A percentile compares a stretch with the other conserved stretches of the same genome.
Evolutionary conservation across 2,113 vertebrate species (phyloP).

Genomic region (Pachycephala philippinensis): DNA sequence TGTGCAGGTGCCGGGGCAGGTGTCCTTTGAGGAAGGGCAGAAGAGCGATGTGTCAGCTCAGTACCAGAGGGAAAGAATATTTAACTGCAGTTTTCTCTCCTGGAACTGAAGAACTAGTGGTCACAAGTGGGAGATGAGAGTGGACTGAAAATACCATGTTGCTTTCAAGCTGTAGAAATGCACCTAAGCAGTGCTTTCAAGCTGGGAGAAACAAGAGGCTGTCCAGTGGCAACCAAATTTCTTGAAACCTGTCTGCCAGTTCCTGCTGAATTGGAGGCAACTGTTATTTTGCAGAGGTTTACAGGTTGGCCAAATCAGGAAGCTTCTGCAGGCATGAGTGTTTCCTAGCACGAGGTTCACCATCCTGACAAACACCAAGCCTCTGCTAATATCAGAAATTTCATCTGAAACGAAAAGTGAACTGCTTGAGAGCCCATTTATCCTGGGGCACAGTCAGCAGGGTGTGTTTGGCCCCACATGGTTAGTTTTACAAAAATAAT

Average conservation of each 20-base stretch:
- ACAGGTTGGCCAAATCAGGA: background rate
- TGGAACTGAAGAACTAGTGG: background rate
- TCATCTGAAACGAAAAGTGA: background rate
- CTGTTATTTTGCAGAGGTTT: background rate
- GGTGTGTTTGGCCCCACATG: background rate
- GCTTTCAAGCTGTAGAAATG: background rate
- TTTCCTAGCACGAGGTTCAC: background rate
- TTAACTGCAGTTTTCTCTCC: background rate
- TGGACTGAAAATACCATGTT: background rate
- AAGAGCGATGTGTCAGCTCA: rapidly evolving
- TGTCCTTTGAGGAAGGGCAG: background rate
- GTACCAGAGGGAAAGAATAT: background rate
- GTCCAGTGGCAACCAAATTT: rapidly evolving
- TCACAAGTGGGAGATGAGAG: background rate
- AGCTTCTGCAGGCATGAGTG: background rate
- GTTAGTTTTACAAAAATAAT: background rate
- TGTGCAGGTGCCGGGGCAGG: rapidly evolving
- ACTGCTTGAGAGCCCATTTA: rapidly evolving
- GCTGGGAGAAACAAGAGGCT: background rate
- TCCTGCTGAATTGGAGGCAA: background rate
- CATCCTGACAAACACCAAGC: background rate
- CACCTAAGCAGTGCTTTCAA: background rate
- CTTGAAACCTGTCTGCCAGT: background rate
- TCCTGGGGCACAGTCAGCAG: background rate
- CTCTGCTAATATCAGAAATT: background rate